Evolutionary conservation across 1,140 invertebrate species (phyloP), one percentile per base, ranked within the genome.

Genomic region (Bilobella aurantiaca): DNA sequence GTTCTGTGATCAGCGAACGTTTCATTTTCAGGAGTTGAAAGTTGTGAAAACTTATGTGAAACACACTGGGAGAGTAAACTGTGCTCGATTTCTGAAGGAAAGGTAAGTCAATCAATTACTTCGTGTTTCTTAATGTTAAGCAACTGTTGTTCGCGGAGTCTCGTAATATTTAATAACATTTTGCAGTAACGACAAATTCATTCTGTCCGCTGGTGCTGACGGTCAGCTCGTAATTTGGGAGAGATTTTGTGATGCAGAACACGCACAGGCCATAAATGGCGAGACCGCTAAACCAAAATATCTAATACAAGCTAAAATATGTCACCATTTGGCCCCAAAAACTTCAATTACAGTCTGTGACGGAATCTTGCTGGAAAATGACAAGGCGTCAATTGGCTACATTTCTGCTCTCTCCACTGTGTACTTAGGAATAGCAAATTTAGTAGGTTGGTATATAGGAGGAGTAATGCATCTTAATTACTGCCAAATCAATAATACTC

Each of bases 41-140:
- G 56, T 66, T 21, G 30, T 63, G 14, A 21, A 64, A 2, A 71
- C 69, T 3, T 49, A 34, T 1, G 66, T 66, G 25, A 25, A 27
- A 28, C 69, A 71, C 30, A 63, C 46, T 16, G 69, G 69, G 34
- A 21, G 62, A 12, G 49, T 71, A 23, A 71, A 71, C 31, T 71
- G 69, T 25, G 63, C 67, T 31, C 42, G 69, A 23, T 66, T 62
- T 28, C 25, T 71, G 16, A 71, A 68, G 34, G 34, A 57, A 23
- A 31, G 62, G 69, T 70, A 67, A 66, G 68, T 37, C 47, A 25
- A 56, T 42, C 29, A 27, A 29, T 37, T n/a, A n/a, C n/a, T n/a
- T n/a, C n/a, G n/a, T n/a, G n/a, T n/a, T n/a, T n/a, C n/a, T n/a
- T n/a, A n/a, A n/a, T n/a, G n/a, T n/a, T n/a, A n/a, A n/a, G n/a